Base-by-base conservation (phyloP, 2,113 vertebrate species). In the Cololabis saira region DNA sequence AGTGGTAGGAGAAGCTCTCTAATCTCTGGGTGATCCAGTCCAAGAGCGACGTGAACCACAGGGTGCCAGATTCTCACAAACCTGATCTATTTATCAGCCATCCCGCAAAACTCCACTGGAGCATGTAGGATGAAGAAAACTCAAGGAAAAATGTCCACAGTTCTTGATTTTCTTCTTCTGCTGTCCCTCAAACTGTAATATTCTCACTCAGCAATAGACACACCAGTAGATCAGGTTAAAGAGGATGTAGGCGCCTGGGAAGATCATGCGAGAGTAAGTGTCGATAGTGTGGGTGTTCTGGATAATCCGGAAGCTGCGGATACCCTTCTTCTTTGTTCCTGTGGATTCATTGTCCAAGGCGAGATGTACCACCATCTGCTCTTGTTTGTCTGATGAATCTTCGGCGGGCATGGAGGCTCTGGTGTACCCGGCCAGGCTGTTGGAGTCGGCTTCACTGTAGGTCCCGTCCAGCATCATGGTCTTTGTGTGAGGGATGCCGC, bases 191-290 rank as follows among this genome's bases (percentile, higher is more conserved):
- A 37, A 37, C 33, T 11, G 10, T 7, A 37, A 37, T 11, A 37
- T 11, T 37, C 33, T 9, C 33, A 37, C 33, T 93, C 94, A 98
- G 89, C 95, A 96, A 91, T 98, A 98, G 41, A 96, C 95, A 67
- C 93, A 95, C 97, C 97, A 99, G 79, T 99, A 99, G 89, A 98
- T 94, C 68, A 99, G 92, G 86, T 99, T 99, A 83, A 98, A 99
- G 89, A 98, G 92, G 89, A 97, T 96, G 70, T 95, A 99, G 16
- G 94, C 92, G 22, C 95, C 96, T 30, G 97, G 97, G 71, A 99
- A 99, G 88, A 98, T 96, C 89, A 97, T 70, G 82, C 96, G 94
- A 57, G 96, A 99, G 82, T 96, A 98, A 55, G 95, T 97, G 87
- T 99, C 97, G 3, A 98, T 98, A 60, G 94, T 84, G 0, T 99